Percentiles rank a stretch among this genome's conserved stretches.
phyloP scores from a whole-genome alignment of 2,888 invertebrate species.

The Lithophane ornitopus region DNA sequence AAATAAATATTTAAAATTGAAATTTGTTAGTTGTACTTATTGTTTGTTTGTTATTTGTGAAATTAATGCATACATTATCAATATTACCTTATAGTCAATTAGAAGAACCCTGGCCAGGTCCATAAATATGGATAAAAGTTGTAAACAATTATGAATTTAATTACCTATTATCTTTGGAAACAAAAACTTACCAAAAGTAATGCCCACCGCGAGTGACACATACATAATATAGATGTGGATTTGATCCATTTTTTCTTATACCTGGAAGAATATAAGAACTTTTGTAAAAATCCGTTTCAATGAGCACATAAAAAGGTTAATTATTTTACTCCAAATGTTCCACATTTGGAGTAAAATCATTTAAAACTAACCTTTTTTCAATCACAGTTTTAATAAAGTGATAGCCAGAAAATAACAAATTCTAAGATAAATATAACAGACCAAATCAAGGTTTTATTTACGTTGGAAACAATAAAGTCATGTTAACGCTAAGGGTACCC shows the following conservation, averaged over 20 bases:
- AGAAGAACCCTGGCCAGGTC: no score
- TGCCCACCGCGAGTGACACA: constrained; percentile 7
- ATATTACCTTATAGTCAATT: no score
- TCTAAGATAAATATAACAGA: neutral
- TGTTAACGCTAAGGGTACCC: neutral
- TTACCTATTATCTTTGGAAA: neutral
- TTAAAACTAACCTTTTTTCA: constrained; percentile 10
- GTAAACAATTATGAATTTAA: neutral
- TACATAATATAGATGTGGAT: constrained; percentile 14
- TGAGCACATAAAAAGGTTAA: no score
- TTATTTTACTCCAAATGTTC: no score
- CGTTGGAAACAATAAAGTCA: constrained; percentile 20
- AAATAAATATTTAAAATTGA: neutral
- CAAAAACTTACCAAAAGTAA: constrained; percentile 38
- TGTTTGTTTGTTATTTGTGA: neutral
- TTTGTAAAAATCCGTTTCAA: neutral
- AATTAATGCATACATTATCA: neutral
- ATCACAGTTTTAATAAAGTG: neutral
- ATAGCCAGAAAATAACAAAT: neutral
- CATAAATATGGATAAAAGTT: no score
- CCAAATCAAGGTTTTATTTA: neutral
- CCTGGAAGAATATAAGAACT: constrained; percentile 2
- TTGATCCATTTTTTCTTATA: constrained; percentile 27
- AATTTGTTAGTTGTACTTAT: neutral
- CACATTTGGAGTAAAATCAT: neutral